These are phyloP conservation scores for Ginglymostoma cirratum DNA, from an alignment of 2,113 vertebrate genomes.

Conservation along the genomic window DNA sequence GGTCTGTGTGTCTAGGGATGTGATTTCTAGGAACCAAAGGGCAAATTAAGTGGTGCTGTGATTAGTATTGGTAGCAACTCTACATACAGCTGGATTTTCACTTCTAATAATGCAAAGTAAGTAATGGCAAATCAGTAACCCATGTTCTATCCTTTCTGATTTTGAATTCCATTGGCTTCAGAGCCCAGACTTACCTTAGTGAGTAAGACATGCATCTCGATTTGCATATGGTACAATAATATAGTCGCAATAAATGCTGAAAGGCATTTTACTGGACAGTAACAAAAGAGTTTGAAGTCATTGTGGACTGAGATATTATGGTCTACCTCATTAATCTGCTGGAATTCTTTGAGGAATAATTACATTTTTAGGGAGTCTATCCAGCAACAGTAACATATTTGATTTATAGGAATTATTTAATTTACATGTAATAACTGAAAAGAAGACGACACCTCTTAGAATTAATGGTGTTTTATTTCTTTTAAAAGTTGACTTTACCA, in stretches of 20 bases:
- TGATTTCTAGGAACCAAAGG: not conserved
- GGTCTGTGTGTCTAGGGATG: not conserved
- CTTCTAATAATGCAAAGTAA: not conserved
- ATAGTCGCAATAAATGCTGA: not conserved
- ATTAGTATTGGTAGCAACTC: not conserved
- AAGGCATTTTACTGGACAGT: not conserved
- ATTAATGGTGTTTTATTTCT: not conserved
- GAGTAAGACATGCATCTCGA: not conserved
- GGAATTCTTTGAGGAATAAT: not conserved
- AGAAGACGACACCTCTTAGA: not conserved
- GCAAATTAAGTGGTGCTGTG: no score
- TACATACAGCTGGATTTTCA: not conserved
- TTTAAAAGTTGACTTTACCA: not conserved
- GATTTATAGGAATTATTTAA: not conserved
- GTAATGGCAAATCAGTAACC: not conserved
- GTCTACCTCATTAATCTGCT: not conserved
- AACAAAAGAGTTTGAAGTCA: not conserved
- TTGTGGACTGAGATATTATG: not conserved
- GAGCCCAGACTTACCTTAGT: not conserved
- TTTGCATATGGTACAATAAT: not conserved
- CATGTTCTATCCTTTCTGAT: not conserved
- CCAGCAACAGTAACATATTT: not conserved
- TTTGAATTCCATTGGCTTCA: not conserved
- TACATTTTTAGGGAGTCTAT: not conserved
- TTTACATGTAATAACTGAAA: not conserved